Conservation (phyloP, 2,797 vertebrate species). For the Myoxocephalus aenaeus region DNA sequence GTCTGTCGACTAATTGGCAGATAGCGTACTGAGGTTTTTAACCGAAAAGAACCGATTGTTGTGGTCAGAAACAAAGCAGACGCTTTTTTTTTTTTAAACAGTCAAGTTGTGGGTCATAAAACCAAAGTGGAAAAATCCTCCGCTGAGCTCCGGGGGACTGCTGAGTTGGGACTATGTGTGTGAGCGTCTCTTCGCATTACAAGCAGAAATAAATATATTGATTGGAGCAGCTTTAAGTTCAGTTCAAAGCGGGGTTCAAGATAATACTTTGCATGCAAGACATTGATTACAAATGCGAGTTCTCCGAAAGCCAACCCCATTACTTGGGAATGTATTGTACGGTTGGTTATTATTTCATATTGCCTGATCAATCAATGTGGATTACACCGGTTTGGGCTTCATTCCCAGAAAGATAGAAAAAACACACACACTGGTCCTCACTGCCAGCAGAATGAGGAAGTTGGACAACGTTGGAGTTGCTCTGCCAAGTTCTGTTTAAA, state of each 20-base stretch:
- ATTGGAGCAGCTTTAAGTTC: neutral
- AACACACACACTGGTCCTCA: slow-evolving; percentile 2
- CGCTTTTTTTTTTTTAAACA: neutral
- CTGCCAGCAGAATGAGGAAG: slow-evolving; percentile 29
- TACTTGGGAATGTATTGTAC: neutral
- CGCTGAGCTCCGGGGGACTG: too few species aligned
- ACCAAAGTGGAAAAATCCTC: neutral
- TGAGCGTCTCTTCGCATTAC: neutral
- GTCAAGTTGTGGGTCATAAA: neutral
- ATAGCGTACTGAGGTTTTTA: too few species aligned
- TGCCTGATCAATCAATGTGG: neutral
- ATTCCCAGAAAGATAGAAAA: neutral
- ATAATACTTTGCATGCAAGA: neutral
- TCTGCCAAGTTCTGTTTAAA: slow-evolving; percentile 29
- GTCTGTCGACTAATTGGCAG: too few species aligned
- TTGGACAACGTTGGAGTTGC: neutral
- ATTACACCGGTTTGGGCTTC: slow-evolving; percentile 1
- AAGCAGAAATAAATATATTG: neutral
- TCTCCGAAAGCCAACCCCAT: neutral
- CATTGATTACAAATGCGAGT: neutral
- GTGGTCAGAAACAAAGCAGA: too few species aligned
- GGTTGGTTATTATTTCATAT: neutral
- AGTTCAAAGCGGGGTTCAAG: neutral
- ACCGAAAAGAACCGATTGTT: too few species aligned
- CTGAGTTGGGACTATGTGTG: too few species aligned